Evolutionary conservation across 2,888 invertebrate genomes (phyloP), one percentile per base, ranked within the genome.

Genomic region (Chrysolina oricalcia): DNA sequence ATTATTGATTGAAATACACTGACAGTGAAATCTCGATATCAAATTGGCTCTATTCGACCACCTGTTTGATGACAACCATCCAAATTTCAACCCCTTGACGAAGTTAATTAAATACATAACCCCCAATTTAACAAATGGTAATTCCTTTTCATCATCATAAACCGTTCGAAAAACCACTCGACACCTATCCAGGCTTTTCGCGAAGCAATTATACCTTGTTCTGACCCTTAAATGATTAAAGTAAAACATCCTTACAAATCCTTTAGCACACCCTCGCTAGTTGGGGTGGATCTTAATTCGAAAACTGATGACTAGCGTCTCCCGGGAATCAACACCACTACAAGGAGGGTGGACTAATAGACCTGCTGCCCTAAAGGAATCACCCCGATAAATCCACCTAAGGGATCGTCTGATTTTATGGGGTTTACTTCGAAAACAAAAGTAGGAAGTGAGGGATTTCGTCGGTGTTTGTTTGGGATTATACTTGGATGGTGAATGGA

Each of bases 341-440:
- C 66, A 69, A 69, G 62, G 62, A 62, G 64, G 73, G 64, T 50
- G 73, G 53, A 43, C 73, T 68, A 64, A 69, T 69, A 73, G 73
- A 73, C 73, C 68, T 68, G 68, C 73, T 64, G 69, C 73, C 73
- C 73, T 69, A 56, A 56, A 73, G 62, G 64, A 70, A 68, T 11
- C 73, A 69, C 69, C 73, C 73, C 65, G 62, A 69, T 69, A 69
- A 23, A 53, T 68, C 70, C 73, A 73, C 73, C 68, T 73, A 73
- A 73, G 73, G 73, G 69, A 69, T 56, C 50, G 67, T 41, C 59
- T 17, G 73, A 73, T 73, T 73, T 64, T 48, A 63, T 70, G 63
- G 73, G 73, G 73, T 43, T 43, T 53, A 62, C 56, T 73, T 13
- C 48, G 68, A 68, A 68, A 73, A 73, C 67, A 67, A 73, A 73